These are phyloP conservation scores for Ephestia elutella DNA, from an alignment of 1,140 invertebrate genomes.

Conservation along the genomic window DNA sequence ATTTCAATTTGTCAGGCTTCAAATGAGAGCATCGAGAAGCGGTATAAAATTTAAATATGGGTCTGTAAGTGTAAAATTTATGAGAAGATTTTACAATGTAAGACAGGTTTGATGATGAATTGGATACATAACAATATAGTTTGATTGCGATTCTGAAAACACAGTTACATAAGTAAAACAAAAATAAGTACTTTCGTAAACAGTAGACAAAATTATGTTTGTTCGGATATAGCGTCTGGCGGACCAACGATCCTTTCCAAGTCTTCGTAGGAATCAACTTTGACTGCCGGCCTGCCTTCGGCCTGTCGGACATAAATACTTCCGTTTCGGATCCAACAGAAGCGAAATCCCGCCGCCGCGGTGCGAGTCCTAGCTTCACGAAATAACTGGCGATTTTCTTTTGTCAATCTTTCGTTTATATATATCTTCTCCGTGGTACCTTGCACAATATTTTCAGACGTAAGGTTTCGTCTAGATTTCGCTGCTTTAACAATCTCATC, in stretches of 20 bases:
- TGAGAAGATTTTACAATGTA: too few relatives aligned
- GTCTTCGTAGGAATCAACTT: conserved; percentile 10
- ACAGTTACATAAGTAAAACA: too few relatives aligned
- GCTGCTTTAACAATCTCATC: not conserved
- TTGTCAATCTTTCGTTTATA: conserved; percentile 23
- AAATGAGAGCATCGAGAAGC: too few relatives aligned
- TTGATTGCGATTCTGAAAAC: too few relatives aligned
- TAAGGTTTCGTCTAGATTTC: not conserved
- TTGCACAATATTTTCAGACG: not conserved
- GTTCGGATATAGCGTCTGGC: not conserved
- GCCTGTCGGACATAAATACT: conserved; percentile 14
- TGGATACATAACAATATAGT: too few relatives aligned
- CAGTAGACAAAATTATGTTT: too few relatives aligned
- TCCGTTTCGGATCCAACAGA: conserved; percentile 8
- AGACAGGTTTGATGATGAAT: too few relatives aligned
- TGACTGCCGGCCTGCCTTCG: conserved; percentile 7
- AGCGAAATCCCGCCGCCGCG: not conserved
- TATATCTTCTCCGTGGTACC: conserved; percentile 7
- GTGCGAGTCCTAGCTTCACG: conserved; percentile 13
- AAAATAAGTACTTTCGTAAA: too few relatives aligned
- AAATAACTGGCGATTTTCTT: conserved; percentile 21
- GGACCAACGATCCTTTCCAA: conserved; percentile 11
- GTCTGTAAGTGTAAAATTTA: too few relatives aligned
- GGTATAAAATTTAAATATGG: too few relatives aligned
- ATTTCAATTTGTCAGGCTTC: too few relatives aligned